phyloP scores from a whole-genome alignment of 2,888 invertebrate genomes.

The Orthosia cruda region DNA sequence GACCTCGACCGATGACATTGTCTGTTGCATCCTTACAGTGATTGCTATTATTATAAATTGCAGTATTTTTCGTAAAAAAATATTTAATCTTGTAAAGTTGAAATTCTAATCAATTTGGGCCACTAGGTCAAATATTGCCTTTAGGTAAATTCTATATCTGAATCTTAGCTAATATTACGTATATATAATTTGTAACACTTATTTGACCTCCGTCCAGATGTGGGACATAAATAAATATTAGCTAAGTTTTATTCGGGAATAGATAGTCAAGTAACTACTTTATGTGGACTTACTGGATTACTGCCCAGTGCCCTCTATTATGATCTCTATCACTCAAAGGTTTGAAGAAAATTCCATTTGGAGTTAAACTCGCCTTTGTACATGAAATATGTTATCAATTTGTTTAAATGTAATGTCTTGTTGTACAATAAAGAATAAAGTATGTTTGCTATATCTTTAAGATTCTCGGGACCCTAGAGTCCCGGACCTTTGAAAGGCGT shows the following conservation, averaged over 20 bases:
- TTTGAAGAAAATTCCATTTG: too few species aligned
- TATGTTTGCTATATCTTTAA: too few species aligned
- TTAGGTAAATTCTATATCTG: background rate
- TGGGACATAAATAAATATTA: background rate
- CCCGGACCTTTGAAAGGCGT: too few species aligned
- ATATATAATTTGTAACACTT: background rate
- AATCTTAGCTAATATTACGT: background rate
- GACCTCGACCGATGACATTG: slow-evolving; percentile 57
- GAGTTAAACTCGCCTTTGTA: too few species aligned
- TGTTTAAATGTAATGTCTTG: too few species aligned
- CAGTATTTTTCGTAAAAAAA: slow-evolving; percentile 1
- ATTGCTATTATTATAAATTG: slow-evolving; percentile 9
- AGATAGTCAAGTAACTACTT: background rate
- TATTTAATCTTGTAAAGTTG: slow-evolving; percentile 8
- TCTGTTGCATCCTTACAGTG: slow-evolving; percentile 22
- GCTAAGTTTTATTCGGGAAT: background rate
- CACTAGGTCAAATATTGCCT: slow-evolving; percentile 1
- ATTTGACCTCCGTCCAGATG: background rate
- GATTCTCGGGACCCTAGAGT: too few species aligned
- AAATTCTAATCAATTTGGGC: slow-evolving; percentile 16
- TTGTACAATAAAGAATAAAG: too few species aligned
- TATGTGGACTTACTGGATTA: too few species aligned
- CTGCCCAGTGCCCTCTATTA: too few species aligned
- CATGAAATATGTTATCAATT: too few species aligned
- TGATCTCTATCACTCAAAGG: too few species aligned